Evolutionary conservation across 1,140 invertebrate species (phyloP).

Genomic region (Drosophila lowei): DNA sequence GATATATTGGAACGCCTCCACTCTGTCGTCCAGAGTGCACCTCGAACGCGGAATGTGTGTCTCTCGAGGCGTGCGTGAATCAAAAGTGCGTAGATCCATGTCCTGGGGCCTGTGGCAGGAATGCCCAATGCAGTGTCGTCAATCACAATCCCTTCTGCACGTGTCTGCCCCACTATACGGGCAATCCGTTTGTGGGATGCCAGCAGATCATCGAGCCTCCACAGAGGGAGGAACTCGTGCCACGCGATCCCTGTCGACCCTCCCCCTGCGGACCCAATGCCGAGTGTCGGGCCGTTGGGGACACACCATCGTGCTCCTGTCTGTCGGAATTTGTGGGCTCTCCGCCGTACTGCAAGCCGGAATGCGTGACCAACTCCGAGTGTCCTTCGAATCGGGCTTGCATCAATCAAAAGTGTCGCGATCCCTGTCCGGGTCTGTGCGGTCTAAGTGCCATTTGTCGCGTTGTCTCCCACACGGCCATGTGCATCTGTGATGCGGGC

Average conservation of each 20-base stretch:
- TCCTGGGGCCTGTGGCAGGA: conserved; percentile 87
- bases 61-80: conserved; percentile 87
- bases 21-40: conserved; percentile 85
- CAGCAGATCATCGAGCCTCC: conserved; percentile 88
- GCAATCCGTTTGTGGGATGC: conserved; percentile 87
- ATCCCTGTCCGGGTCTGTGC: conserved; percentile 89
- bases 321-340: conserved; percentile 87
- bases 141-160: conserved; percentile 90
- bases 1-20: conserved; percentile 85
- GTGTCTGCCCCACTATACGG: conserved; percentile 89
- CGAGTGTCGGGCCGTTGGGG: conserved; percentile 86
- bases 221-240: conserved; percentile 86
- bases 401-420: conserved; percentile 88
- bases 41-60: conserved; percentile 86
- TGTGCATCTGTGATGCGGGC: conserved; percentile 88
- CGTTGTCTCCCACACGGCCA: conserved; percentile 88
- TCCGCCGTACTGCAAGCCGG: conserved; percentile 89
- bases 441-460: conserved; percentile 88
- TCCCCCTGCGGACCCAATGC: conserved; percentile 91
- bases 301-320: conserved; percentile 88
- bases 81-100: conserved; percentile 90
- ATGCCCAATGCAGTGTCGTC: conserved; percentile 89
- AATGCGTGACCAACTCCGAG: conserved; percentile 89
- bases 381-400: conserved; percentile 88
- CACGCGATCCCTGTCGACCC: conserved; percentile 87